phyloP scores from a whole-genome alignment of 2,113 vertebrate species.

The Sceloporus tristichus region DNA sequence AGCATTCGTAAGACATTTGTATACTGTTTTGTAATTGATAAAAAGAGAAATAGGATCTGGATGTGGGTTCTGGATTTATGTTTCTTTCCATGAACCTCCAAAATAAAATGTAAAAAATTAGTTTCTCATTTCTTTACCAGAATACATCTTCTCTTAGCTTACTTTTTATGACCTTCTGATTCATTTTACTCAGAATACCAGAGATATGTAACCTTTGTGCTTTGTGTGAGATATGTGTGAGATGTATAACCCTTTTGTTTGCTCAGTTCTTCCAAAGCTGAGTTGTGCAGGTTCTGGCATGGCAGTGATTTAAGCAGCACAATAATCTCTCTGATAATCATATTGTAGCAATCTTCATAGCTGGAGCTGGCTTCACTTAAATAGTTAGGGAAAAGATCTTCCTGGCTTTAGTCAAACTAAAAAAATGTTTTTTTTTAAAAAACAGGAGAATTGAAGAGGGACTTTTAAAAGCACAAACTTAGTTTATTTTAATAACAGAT shows the following conservation, averaged over 20 bases:
- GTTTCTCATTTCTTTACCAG: not conserved
- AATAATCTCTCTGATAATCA: constrained; percentile 5
- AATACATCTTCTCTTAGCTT: constrained; percentile 45
- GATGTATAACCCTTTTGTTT: constrained; percentile 4
- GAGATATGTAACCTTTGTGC: constrained; percentile 39
- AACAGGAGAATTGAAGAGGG: not conserved
- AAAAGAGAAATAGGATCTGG: too few relatives aligned
- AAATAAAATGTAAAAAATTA: not conserved
- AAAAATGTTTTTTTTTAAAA: not conserved
- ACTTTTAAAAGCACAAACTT: not conserved
- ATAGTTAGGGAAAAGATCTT: not conserved
- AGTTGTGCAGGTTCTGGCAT: not conserved
- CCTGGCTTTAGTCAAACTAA: constrained; percentile 19
- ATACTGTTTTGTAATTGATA: not conserved
- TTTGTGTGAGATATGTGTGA: too few relatives aligned
- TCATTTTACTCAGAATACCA: constrained; percentile 48
- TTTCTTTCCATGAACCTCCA: not conserved
- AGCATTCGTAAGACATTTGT: not conserved
- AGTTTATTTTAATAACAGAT: not conserved
- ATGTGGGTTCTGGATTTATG: not conserved
- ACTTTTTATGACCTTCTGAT: constrained; percentile 48
- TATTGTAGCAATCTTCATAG: not conserved
- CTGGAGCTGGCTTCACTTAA: not conserved
- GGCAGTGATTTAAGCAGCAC: constrained; percentile 31
- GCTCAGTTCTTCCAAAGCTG: not conserved